A percentile compares a stretch with the other conserved stretches of the same genome.
These are phyloP conservation scores for Intellagama lesueurii DNA, from an alignment of 2,797 vertebrate species.

Conservation along the genomic window DNA sequence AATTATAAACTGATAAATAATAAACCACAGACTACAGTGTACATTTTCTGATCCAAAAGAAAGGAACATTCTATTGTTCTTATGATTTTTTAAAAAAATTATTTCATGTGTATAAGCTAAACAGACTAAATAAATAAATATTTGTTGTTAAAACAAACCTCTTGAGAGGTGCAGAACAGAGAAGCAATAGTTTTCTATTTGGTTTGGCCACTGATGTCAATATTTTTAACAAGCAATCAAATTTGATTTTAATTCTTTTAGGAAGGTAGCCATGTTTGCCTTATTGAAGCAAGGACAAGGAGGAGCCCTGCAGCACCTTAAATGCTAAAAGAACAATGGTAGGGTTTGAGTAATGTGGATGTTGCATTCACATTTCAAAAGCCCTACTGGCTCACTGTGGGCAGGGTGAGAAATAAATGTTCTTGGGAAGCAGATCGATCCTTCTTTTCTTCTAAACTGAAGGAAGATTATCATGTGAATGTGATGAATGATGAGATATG, in stretches of 20 bases:
- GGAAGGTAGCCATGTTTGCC: neutral
- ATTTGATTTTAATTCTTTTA: neutral
- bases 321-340: neutral
- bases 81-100: neutral
- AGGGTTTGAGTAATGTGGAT: too few species aligned
- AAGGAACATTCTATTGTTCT: neutral
- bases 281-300: neutral
- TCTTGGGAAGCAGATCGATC: neutral
- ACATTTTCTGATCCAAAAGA: neutral
- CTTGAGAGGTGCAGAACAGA: neutral
- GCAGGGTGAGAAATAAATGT: neutral
- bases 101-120: neutral
- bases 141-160: neutral
- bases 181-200: neutral
- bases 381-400: neutral
- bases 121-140: neutral
- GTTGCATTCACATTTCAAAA: neutral
- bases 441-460: too few species aligned
- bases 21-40: conserved; percentile 1
- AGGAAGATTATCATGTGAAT: too few species aligned
- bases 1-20: conserved; percentile 4
- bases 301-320: neutral
- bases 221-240: neutral
- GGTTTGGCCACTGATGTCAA: neutral
- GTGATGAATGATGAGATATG: too few species aligned